Evolutionary conservation across 2,888 invertebrate genomes (phyloP).

Genomic region (Carabus problematicus): DNA sequence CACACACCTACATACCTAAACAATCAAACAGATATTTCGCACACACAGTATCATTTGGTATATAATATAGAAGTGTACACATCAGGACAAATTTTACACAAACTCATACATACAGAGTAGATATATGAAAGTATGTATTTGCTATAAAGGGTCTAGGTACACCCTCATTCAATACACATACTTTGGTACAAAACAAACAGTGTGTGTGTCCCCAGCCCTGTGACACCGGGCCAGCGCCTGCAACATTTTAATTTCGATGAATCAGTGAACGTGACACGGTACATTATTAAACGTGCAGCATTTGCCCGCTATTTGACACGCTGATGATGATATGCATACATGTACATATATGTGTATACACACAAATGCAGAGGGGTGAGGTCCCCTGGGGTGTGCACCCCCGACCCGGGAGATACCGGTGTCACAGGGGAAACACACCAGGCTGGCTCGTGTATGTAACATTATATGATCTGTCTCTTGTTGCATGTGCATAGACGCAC

Average conservation of each 20-base stretch:
- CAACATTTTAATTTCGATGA: conserved; percentile 42
- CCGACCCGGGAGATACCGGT: conserved; percentile 17
- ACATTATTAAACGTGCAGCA: conserved; percentile 38
- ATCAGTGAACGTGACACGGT: conserved; percentile 25
- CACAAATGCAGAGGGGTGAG: conserved; percentile 2
- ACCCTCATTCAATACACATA: background rate
- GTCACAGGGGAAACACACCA: background rate
- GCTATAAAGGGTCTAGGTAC: too few relatives aligned
- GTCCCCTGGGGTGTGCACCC: conserved; percentile 9
- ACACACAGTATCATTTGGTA: too few relatives aligned
- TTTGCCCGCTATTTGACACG: conserved; percentile 42
- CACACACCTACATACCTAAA: background rate
- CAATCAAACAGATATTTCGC: too few relatives aligned
- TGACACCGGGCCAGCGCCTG: conserved; percentile 4
- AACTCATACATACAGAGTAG: too few relatives aligned
- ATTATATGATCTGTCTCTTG: conserved; percentile 13
- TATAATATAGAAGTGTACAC: too few relatives aligned
- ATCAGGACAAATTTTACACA: too few relatives aligned
- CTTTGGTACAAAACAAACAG: conserved; percentile 5
- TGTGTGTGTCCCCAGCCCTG: background rate
- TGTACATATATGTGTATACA: background rate
- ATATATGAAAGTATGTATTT: too few relatives aligned
- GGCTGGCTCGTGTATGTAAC: conserved; percentile 3
- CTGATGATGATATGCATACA: conserved; percentile 42
- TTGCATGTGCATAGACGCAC: conserved; percentile 7